A percentile compares a stretch with the other conserved stretches of the same genome.
Evolutionary conservation across 2,113 vertebrate genomes (phyloP).

Genomic region (Sebastes schlegelii): DNA sequence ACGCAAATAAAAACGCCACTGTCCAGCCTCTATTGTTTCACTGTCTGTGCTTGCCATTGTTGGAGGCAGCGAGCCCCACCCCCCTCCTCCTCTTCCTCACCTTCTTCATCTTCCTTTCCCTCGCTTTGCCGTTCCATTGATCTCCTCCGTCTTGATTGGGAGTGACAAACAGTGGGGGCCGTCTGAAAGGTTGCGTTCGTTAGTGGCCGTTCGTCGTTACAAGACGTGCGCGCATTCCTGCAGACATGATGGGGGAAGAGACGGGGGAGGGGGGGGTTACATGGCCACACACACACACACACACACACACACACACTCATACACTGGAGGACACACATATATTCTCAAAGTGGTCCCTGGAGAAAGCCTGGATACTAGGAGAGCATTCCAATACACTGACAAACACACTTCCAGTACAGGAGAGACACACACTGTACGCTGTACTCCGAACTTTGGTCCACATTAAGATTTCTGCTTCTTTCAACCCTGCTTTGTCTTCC

Average conservation of each 20-base stretch:
- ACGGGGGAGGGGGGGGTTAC: background rate
- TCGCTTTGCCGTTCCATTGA: slow-evolving; percentile 58
- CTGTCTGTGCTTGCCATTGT: slow-evolving; percentile 51
- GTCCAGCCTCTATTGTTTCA: slow-evolving; percentile 69
- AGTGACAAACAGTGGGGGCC: slow-evolving; percentile 70
- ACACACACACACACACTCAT: background rate
- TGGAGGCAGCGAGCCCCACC: slow-evolving; percentile 6
- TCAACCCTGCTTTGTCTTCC: slow-evolving; percentile 30
- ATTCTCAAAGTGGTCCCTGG: slow-evolving; percentile 59
- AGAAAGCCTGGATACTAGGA: slow-evolving; percentile 36
- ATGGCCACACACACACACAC: slow-evolving; percentile 14
- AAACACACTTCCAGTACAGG: background rate
- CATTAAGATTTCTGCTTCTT: slow-evolving; percentile 52
- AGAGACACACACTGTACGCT: background rate
- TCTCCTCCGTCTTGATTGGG: slow-evolving; percentile 74
- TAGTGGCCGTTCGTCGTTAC: slow-evolving; percentile 59
- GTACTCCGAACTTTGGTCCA: slow-evolving; percentile 32
- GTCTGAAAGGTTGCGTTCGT: slow-evolving; percentile 73
- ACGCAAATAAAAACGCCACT: slow-evolving; percentile 39
- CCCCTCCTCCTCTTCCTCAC: slow-evolving; percentile 10
- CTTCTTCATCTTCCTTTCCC: slow-evolving; percentile 27
- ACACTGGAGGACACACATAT: slow-evolving; percentile 18
- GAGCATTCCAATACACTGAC: slow-evolving; percentile 39
- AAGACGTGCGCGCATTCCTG: slow-evolving; percentile 54
- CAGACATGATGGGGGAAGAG: slow-evolving; percentile 38